Evolutionary conservation across 92 coral and sea anemone genomes (phyloP).

Genomic region (Plumapathes pennacea): DNA sequence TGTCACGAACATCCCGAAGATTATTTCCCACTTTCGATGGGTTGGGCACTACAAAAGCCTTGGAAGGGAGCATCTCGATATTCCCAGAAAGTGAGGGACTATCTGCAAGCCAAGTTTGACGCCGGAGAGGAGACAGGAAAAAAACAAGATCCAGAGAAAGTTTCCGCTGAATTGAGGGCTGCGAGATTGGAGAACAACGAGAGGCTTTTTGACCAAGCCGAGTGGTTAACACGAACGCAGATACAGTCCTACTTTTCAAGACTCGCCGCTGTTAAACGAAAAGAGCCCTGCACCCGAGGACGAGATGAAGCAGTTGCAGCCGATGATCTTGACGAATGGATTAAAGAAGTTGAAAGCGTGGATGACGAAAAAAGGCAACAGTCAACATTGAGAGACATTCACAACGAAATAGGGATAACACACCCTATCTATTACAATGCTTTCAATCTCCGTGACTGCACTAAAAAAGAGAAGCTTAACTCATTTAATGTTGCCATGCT

Average conservation of each 20-base stretch:
- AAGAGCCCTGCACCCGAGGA: too few relatives aligned
- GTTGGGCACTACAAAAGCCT: conserved; percentile 44
- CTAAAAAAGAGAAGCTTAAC: not conserved
- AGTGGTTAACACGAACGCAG: conserved; percentile 25
- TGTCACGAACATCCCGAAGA: too few relatives aligned
- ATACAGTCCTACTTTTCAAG: conserved; percentile 29
- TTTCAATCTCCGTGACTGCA: conserved; percentile 8
- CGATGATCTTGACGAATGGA: too few relatives aligned
- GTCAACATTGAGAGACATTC: conserved; percentile 16
- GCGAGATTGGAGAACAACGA: conserved; percentile 15
- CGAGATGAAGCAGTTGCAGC: too few relatives aligned
- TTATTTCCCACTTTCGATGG: conserved; percentile 32
- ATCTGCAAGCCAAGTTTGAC: conserved; percentile 24
- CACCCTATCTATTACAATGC: conserved; percentile 24
- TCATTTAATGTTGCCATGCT: conserved; percentile 17
- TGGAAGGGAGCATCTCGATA: conserved; percentile 20
- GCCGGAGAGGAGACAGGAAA: conserved; percentile 31
- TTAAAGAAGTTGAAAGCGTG: too few relatives aligned
- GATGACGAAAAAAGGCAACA: conserved; percentile 11
- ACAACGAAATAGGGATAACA: conserved; percentile 2
- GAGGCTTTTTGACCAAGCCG: conserved; percentile 15
- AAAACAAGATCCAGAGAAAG: conserved; percentile 24
- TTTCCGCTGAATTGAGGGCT: conserved; percentile 20
- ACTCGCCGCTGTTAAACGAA: conserved; percentile 16
- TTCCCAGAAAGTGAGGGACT: conserved; percentile 18